A percentile compares a stretch with the other conserved stretches of the same genome.
phyloP scores from a whole-genome alignment of 2,888 invertebrate genomes.

The Acleris literana region DNA sequence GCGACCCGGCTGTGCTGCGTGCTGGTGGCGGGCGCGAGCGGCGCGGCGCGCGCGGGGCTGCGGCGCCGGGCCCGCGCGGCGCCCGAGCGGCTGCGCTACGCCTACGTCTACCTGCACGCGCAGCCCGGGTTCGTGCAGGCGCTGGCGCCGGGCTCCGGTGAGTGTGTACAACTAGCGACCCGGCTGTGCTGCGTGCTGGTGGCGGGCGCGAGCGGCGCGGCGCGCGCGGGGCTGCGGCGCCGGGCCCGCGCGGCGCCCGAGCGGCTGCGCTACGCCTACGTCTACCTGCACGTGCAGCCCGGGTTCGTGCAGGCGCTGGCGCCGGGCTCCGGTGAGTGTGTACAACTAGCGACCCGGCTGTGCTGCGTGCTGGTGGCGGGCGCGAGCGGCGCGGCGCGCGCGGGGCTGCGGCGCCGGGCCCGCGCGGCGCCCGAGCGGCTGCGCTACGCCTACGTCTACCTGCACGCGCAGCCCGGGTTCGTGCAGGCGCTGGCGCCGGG shows the following conservation, averaged over 20 bases:
- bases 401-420: slow-evolving; percentile 80
- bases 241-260: slow-evolving; percentile 88
- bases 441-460: slow-evolving; percentile 94
- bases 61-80: slow-evolving; percentile 86
- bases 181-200: slow-evolving; percentile 74
- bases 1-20: slow-evolving; percentile 50
- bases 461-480: slow-evolving; percentile 92
- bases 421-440: slow-evolving; percentile 88
- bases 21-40: slow-evolving; percentile 88
- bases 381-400: slow-evolving; percentile 78
- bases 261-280: slow-evolving; percentile 93
- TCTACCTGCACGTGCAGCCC: slow-evolving; percentile 92
- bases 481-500: slow-evolving; percentile 87
- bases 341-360: too few relatives aligned
- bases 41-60: slow-evolving; percentile 58
- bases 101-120: slow-evolving; percentile 93
- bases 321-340: slow-evolving; percentile 73
- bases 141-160: slow-evolving; percentile 84
- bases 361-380: slow-evolving; percentile 85
- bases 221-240: slow-evolving; percentile 47
- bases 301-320: slow-evolving; percentile 91
- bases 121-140: slow-evolving; percentile 93
- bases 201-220: slow-evolving; percentile 86
- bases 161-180: slow-evolving; percentile 29
- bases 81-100: slow-evolving; percentile 90